Evolutionary conservation across 2,797 vertebrate species (phyloP).

Genomic region (Triplophysa bombifrons): DNA sequence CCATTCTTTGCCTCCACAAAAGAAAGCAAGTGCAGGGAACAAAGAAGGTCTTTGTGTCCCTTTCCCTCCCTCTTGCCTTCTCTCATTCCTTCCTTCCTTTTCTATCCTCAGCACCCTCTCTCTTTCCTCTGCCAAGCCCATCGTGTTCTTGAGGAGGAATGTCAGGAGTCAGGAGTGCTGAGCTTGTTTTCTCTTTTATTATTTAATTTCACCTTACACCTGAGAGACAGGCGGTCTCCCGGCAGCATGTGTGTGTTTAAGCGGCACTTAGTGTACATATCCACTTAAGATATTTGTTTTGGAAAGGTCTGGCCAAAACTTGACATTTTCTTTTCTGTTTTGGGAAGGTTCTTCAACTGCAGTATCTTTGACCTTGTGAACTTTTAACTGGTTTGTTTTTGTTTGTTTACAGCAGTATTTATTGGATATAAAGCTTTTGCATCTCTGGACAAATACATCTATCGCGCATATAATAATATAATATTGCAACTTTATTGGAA

Average conservation of each 20-base stretch:
- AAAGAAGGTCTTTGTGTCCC: constrained; percentile 38
- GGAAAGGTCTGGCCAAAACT: not conserved
- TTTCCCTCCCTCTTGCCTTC: constrained; percentile 24
- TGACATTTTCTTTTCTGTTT: not conserved
- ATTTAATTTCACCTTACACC: constrained; percentile 52
- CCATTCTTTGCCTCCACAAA: constrained; percentile 33
- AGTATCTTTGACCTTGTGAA: not conserved
- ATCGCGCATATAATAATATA: no score
- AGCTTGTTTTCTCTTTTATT: constrained; percentile 32
- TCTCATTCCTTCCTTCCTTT: not conserved
- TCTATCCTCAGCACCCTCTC: constrained; percentile 20
- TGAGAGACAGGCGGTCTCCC: constrained; percentile 2
- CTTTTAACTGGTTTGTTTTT: not conserved
- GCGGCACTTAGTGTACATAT: not conserved
- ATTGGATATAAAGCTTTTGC: not conserved
- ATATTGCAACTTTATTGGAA: not conserved
- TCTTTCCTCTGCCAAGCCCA: constrained; percentile 20
- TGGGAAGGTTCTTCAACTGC: not conserved
- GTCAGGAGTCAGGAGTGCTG: constrained; percentile 43
- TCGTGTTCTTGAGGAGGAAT: constrained; percentile 31
- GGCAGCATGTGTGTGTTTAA: not conserved
- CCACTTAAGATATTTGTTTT: constrained; percentile 6
- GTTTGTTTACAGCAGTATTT: not conserved
- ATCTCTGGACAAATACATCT: not conserved
- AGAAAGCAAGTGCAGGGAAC: constrained; percentile 30